Evolutionary conservation across 2,113 vertebrate species (phyloP).

Genomic region (Callocephalon fimbriatum): DNA sequence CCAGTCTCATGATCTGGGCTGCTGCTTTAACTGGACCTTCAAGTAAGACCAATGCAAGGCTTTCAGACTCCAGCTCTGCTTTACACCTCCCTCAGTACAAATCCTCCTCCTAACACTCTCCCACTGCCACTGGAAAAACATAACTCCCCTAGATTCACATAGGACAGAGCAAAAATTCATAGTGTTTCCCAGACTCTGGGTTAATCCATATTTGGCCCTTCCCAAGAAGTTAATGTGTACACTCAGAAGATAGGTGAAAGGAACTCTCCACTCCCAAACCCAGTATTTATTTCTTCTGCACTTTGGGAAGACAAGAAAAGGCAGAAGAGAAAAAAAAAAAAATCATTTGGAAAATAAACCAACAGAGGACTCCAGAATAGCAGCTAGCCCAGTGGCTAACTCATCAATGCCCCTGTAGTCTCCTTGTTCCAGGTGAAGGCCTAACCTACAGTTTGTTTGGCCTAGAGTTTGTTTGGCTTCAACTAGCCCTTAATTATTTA

Average conservation of each 20-base stretch:
- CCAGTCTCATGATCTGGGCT: background rate
- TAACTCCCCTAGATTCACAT: fast-evolving
- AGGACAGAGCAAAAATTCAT: background rate
- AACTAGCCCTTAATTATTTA: background rate
- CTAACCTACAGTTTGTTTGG: background rate
- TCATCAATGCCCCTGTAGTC: background rate
- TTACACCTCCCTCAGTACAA: background rate
- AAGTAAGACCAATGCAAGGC: background rate
- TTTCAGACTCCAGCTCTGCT: background rate
- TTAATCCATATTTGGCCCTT: background rate
- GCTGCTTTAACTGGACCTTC: background rate
- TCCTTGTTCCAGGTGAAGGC: background rate
- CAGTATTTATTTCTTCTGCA: background rate
- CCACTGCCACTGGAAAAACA: fast-evolving
- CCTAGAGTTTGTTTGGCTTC: background rate
- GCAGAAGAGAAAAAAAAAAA: fast-evolving
- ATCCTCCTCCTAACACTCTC: background rate
- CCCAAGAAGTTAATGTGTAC: background rate
- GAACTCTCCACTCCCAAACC: background rate
- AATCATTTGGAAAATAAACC: background rate
- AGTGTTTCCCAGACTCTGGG: background rate
- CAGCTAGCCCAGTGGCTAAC: background rate
- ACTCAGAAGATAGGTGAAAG: background rate
- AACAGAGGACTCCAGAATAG: background rate
- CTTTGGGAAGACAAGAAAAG: background rate